A percentile compares a stretch with the other conserved stretches of the same genome.
These are phyloP conservation scores for Paracentrotus lividus DNA, from an alignment of 53 echinoderm and acorn worm genomes.

Conservation along the genomic window DNA sequence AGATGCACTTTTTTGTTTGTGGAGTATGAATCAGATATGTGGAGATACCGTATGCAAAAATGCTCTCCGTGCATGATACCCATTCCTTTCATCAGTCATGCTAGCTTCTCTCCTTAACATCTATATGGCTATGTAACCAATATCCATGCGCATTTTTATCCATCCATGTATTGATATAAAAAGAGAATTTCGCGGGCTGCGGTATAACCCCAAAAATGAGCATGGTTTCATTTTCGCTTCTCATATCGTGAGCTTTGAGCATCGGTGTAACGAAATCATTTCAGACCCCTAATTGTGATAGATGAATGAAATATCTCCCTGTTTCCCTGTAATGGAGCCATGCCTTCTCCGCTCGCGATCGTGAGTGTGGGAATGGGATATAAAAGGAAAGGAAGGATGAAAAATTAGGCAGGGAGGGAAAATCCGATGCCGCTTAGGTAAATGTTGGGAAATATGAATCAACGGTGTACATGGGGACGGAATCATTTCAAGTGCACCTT, in stretches of 20 bases:
- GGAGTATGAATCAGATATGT: slow-evolving; percentile 29
- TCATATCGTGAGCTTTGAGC: slow-evolving; percentile 49
- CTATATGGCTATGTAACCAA: slow-evolving; percentile 39
- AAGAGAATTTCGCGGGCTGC: background rate
- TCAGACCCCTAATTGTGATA: slow-evolving; percentile 38
- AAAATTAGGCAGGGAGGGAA: slow-evolving; percentile 12
- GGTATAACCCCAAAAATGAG: background rate
- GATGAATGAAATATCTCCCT: slow-evolving; percentile 29
- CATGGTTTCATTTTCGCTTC: slow-evolving; percentile 52
- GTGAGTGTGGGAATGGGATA: background rate
- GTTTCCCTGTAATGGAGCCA: slow-evolving; percentile 33
- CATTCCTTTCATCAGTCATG: slow-evolving; percentile 9
- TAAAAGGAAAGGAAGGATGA: background rate
- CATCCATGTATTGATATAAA: too few species aligned
- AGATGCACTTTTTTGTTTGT: slow-evolving; percentile 32
- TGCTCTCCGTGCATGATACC: slow-evolving; percentile 12
- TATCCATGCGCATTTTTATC: slow-evolving; percentile 30
- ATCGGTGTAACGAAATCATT: slow-evolving; percentile 56
- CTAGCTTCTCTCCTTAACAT: background rate
- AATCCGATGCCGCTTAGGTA: slow-evolving; percentile 59
- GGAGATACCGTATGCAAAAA: slow-evolving; percentile 41
- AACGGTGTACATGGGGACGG: slow-evolving; percentile 39
- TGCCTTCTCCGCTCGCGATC: background rate
- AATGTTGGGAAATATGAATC: slow-evolving; percentile 72
- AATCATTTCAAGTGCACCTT: slow-evolving; percentile 59